Evolutionary conservation across 2,113 vertebrate species (phyloP), one percentile per base, ranked within the genome.

Genomic region (Semnornis frantzii): DNA sequence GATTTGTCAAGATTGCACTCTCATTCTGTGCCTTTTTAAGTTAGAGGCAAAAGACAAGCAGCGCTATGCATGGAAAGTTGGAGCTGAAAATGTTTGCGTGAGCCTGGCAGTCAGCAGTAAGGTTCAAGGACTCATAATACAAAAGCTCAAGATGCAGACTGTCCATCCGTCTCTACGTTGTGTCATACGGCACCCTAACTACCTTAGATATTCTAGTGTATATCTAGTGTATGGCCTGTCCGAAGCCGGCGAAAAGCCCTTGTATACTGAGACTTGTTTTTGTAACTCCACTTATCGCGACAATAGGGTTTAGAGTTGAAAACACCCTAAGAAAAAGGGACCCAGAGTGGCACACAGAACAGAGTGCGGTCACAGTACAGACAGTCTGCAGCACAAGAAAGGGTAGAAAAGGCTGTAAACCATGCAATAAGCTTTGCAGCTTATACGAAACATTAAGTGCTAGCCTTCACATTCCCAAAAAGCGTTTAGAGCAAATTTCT

Each of bases 251-350:
- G 28, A 13, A 24, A 65, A 4, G 14, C 4, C 16, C 11, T 39
- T 8, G 10, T 1, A 7, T 2, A 10, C 16, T 1, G 3, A 8
- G 2, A 15, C 28, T 13, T 0, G 2, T 5, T 31, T 16, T 1
- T 28, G 5, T 4, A 37, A 30, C 8, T 7, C 48, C 15, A 15
- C 46, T 48, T 34, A 54, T 3, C 0, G 0, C 0, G 12, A 17
- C 16, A 20, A 8, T 0, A 9, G 11, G 42, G 28, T 3, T 25
- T 2, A 28, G 18, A 76, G 37, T 15, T n/a, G 8, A 1, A 10
- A 31, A 14, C 5, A 5, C 8, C 1, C 19, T 11, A 25, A 11
- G 34, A n/a, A n/a, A 21, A 33, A 9, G 20, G 31, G 19, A 31
- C 1, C 1, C 14, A 6, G 48, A 30, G 31, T 0, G 4, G 13